phyloP scores from a whole-genome alignment of 2,888 invertebrate genomes.

The Parnassius smintheus region DNA sequence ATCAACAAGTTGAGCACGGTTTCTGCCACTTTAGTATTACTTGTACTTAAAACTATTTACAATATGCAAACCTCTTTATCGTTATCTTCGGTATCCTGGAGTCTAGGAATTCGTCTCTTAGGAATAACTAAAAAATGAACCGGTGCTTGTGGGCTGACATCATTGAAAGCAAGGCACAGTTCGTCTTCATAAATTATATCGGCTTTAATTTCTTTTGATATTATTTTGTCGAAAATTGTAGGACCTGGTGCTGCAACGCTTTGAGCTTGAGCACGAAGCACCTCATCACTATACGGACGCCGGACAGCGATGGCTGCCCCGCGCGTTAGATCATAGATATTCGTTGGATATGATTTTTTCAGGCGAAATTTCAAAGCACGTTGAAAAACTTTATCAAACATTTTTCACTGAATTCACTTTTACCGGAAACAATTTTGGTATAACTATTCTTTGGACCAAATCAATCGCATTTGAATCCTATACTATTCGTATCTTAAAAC shows the following conservation, averaged over 20 bases:
- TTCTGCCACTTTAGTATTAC: too few species aligned
- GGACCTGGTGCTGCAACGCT: slow-evolving; percentile 58
- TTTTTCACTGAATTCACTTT: slow-evolving; percentile 43
- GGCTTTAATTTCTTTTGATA: slow-evolving; percentile 88
- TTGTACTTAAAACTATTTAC: not conserved
- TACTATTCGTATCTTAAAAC: too few species aligned
- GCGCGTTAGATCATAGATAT: slow-evolving; percentile 69
- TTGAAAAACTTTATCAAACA: slow-evolving; percentile 75
- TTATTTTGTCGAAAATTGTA: slow-evolving; percentile 89
- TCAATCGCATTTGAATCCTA: too few species aligned
- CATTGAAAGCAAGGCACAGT: slow-evolving; percentile 89
- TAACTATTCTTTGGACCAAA: too few species aligned
- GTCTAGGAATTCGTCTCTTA: slow-evolving; percentile 84
- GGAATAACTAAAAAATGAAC: slow-evolving; percentile 93
- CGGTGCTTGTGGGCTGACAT: slow-evolving; percentile 90
- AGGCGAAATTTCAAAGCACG: slow-evolving; percentile 69
- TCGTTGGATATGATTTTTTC: slow-evolving; percentile 71
- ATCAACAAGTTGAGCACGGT: too few species aligned
- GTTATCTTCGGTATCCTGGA: slow-evolving; percentile 81
- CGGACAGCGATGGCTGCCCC: slow-evolving; percentile 64
- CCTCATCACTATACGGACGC: slow-evolving; percentile 70
- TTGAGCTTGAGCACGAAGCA: slow-evolving; percentile 62
- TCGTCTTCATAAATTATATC: slow-evolving; percentile 92
- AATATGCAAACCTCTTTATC: slow-evolving; percentile 75
- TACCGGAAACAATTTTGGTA: slow-evolving; percentile 21